These are phyloP conservation scores for Nymphalis io DNA, from an alignment of 1,140 invertebrate genomes.

Conservation along the genomic window DNA sequence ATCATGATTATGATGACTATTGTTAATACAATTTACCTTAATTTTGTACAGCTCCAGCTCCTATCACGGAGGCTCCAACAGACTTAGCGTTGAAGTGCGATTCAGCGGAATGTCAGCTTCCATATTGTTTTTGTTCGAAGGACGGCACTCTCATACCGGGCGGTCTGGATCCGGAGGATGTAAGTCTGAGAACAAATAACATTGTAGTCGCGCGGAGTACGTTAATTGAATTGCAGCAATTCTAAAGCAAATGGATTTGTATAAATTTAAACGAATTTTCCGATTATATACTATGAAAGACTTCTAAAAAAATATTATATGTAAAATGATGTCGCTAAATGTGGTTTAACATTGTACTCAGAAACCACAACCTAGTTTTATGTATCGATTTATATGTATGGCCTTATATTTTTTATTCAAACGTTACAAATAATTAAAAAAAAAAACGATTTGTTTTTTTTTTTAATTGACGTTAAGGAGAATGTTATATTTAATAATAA, in stretches of 20 bases:
- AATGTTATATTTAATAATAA: too few species aligned
- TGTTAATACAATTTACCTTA: conserved; percentile 9
- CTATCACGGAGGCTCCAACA: conserved; percentile 88
- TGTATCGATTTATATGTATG: too few species aligned
- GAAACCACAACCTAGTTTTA: too few species aligned
- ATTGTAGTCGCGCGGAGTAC: conserved; percentile 14
- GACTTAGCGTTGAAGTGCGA: conserved; percentile 91
- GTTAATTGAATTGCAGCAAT: conserved; percentile 32
- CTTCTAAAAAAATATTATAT: too few species aligned
- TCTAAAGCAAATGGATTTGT: conserved; percentile 12
- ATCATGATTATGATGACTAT: neutral
- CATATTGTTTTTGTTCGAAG: conserved; percentile 96
- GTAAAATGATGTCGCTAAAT: too few species aligned
- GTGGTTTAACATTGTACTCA: too few species aligned
- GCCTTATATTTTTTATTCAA: too few species aligned
- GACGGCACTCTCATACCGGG: conserved; percentile 94
- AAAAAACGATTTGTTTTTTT: too few species aligned
- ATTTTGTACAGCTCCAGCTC: conserved; percentile 84
- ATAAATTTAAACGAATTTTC: neutral
- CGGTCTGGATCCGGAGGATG: conserved; percentile 89
- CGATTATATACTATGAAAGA: too few species aligned
- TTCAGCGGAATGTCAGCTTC: conserved; percentile 87
- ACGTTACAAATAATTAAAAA: too few species aligned
- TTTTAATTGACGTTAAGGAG: too few species aligned
- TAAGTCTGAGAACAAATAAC: conserved; percentile 70